A percentile compares a stretch with the other conserved stretches of the same genome.
Evolutionary conservation across 2,888 invertebrate genomes (phyloP).

Genomic region (Caenorhabditis virilis): DNA sequence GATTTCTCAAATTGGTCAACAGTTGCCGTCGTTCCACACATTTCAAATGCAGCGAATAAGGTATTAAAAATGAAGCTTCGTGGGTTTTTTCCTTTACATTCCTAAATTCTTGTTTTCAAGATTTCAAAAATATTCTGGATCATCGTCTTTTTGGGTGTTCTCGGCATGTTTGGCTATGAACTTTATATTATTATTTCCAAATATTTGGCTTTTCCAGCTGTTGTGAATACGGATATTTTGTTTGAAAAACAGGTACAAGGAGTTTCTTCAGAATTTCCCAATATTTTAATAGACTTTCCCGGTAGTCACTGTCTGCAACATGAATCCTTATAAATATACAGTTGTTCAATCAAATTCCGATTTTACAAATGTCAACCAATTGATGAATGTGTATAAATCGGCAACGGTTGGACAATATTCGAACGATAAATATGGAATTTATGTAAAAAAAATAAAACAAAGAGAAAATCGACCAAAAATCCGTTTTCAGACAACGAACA

Average conservation of each 20-base stretch:
- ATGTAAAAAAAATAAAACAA: too few relatives aligned
- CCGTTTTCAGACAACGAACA: neutral
- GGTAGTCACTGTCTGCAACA: constrained; percentile 54
- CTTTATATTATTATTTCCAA: constrained; percentile 46
- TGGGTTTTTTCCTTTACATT: neutral
- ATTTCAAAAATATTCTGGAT: constrained; percentile 51
- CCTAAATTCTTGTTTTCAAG: constrained; percentile 11
- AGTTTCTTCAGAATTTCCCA: constrained; percentile 18
- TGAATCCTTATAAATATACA: constrained; percentile 49
- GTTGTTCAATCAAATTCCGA: constrained; percentile 24
- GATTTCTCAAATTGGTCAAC: constrained; percentile 57
- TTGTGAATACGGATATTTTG: constrained; percentile 41
- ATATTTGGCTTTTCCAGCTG: constrained; percentile 44
- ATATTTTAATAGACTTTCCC: too few relatives aligned
- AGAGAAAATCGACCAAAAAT: neutral
- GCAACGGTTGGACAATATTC: constrained; percentile 17
- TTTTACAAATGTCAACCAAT: constrained; percentile 21
- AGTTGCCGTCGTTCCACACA: constrained; percentile 48
- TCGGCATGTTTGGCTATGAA: constrained; percentile 45
- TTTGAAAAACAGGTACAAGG: constrained; percentile 39
- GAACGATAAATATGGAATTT: constrained; percentile 27
- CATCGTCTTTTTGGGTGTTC: constrained; percentile 34
- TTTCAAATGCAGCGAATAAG: constrained; percentile 46
- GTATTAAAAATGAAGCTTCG: constrained; percentile 3
- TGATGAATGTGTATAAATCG: constrained; percentile 31